Conservation (phyloP, 2,888 invertebrate species). For the Melieria picta region DNA sequence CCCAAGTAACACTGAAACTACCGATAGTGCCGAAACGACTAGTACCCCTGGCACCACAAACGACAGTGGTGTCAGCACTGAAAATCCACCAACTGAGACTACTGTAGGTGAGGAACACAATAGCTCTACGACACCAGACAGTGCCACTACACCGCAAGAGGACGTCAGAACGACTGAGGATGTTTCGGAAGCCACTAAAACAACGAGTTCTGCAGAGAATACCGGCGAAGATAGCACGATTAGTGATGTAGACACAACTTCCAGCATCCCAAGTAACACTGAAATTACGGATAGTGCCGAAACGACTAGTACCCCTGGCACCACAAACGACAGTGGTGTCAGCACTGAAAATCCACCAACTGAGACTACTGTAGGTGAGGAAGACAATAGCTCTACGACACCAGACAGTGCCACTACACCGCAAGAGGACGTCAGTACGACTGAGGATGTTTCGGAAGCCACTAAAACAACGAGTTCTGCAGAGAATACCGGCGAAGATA, state of each 20-base stretch:
- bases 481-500: neutral
- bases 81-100: neutral
- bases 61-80: neutral
- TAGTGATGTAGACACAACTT: too few relatives aligned
- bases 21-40: neutral
- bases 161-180: neutral
- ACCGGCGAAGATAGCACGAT: neutral
- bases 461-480: conserved; percentile 2
- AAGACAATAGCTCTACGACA: neutral
- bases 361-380: neutral
- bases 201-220: neutral
- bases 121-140: neutral
- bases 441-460: neutral
- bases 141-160: neutral
- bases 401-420: neutral
- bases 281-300: neutral
- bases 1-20: neutral
- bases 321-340: neutral
- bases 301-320: neutral
- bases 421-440: neutral
- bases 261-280: neutral
- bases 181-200: neutral
- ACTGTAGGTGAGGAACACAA: neutral
- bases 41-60: neutral
- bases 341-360: neutral